Evolutionary conservation across 2,888 invertebrate genomes (phyloP), one percentile per base, ranked within the genome.

Genomic region (Stenurella melanura): DNA sequence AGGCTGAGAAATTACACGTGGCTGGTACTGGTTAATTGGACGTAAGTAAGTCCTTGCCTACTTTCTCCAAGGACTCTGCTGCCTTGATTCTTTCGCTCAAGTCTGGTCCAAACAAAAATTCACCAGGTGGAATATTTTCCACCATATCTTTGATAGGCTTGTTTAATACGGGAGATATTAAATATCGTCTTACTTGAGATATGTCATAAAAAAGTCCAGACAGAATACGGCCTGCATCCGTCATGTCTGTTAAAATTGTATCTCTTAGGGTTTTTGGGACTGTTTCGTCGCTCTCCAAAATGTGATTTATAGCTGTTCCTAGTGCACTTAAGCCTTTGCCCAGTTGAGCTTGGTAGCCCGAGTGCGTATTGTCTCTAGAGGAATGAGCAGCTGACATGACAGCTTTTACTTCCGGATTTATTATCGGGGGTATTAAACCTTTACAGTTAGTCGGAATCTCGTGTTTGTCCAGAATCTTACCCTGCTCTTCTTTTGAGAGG

Each of bases 41-140:
- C 42, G 42, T 42, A 42, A 34, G 42, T 42, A 42, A 42, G 42
- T 42, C 42, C 42, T 42, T 42, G 6, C 42, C 42, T 5, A 42
- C 42, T 38, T 64, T 73, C n/a, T 73, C 72, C 63, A 72, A 3
- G 15, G 72, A 19, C 30, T 72, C 63, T 5, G 42, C 4, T 9
- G 61, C 63, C 19, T 72, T 10, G 18, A 61, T 61, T 21, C 18
- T 38, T 18, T 63, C 72, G 7, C 72, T 30, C 61, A 63, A 18
- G n/a, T 38, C 72, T 6, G 61, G 50, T 18, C 72, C 72, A 30
- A 72, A 72, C 15, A 72, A 42, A 12, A 63, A 63, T 72, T 72
- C 72, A 3, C 72, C 72, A 4, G 67, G 42, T 5, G 57, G 56
- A 26, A 57, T 30, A n/a, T 69, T 69, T 56, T 69, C 69, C 34